These are phyloP conservation scores for Phylloscopus trochiloides DNA, from an alignment of 2,113 vertebrate species.

Conservation along the genomic window DNA sequence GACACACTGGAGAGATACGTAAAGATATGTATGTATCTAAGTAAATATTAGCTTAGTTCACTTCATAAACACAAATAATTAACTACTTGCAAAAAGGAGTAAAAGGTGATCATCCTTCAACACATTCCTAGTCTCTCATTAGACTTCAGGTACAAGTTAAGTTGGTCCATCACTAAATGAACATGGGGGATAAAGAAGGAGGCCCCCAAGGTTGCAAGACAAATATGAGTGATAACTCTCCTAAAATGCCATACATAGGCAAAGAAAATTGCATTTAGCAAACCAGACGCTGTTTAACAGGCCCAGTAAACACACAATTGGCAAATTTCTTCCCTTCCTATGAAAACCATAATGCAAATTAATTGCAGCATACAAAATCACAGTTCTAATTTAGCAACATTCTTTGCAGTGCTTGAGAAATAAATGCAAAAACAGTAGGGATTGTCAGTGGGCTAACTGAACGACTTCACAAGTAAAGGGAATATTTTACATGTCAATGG, in stretches of 20 bases:
- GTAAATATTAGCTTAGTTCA: neutral
- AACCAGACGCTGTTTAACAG: neutral
- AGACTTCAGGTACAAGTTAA: neutral
- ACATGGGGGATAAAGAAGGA: neutral
- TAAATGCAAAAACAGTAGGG: neutral
- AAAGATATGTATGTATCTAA: fast-evolving
- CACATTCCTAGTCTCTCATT: neutral
- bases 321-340: neutral
- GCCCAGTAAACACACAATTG: neutral
- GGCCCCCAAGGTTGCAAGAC: neutral
- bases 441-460: neutral
- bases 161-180: neutral
- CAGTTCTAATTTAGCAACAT: neutral
- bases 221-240: neutral
- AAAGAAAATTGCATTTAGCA: neutral
- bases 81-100: neutral
- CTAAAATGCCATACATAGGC: neutral
- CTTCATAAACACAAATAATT: neutral
- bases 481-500: neutral
- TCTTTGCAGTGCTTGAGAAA: neutral
- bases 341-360: slow-evolving; percentile 21
- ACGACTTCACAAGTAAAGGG: neutral
- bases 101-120: neutral
- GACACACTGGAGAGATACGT: fast-evolving
- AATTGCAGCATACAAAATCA: slow-evolving; percentile 18